Conservation (phyloP, 2,888 invertebrate species). For the Schrankia costaestrigalis region DNA sequence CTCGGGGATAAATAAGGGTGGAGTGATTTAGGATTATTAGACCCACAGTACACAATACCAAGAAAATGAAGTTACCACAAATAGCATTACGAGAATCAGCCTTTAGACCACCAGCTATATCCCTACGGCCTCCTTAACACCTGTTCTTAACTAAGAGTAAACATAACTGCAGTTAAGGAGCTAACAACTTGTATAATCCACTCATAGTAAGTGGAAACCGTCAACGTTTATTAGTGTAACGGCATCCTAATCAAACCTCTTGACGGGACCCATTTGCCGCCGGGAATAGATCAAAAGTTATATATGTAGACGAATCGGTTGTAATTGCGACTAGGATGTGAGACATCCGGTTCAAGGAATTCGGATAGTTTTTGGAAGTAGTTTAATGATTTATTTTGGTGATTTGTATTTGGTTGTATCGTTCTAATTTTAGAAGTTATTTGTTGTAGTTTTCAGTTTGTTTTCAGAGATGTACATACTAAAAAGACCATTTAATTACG, state of each 20-base stretch:
- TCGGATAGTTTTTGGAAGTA: constrained; percentile 13
- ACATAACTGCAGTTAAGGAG: too few relatives aligned
- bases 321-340: constrained; percentile 45
- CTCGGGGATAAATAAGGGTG: too few relatives aligned
- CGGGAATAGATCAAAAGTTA: constrained; percentile 71
- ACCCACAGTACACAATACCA: too few relatives aligned
- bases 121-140: too few relatives aligned
- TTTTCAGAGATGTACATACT: too few relatives aligned
- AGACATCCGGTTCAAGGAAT: constrained; percentile 58
- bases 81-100: too few relatives aligned
- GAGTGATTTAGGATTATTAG: too few relatives aligned
- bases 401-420: constrained; percentile 7
- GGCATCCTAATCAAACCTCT: constrained; percentile 48
- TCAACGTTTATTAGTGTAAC: constrained; percentile 25
- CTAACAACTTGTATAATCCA: too few relatives aligned
- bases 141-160: too few relatives aligned
- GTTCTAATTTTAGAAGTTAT: neutral
- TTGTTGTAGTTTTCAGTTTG: neutral
- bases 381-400: constrained; percentile 25
- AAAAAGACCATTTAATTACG: too few relatives aligned
- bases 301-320: constrained; percentile 40
- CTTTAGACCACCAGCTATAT: too few relatives aligned
- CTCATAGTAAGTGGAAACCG: constrained; percentile 9
- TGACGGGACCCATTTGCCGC: constrained; percentile 57
- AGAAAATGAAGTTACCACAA: too few relatives aligned